Evolutionary conservation across 1,140 invertebrate species (phyloP).

Genomic region (Pseudomyrmex gracilis): DNA sequence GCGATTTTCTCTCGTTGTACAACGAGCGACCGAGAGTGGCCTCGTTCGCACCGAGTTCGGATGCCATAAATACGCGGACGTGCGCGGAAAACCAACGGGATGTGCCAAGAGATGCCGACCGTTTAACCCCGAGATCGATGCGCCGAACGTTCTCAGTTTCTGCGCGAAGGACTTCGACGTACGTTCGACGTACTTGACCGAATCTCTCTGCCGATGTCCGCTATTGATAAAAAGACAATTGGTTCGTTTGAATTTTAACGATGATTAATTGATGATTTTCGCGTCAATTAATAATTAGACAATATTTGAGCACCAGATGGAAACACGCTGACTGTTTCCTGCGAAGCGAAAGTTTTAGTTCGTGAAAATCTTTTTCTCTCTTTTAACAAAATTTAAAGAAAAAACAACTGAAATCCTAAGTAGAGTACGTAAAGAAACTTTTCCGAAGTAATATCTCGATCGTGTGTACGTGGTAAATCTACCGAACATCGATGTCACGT

Average conservation of each 20-base stretch:
- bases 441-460: conserved; percentile 7
- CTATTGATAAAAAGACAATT: too few species aligned
- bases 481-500: conserved; percentile 11
- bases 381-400: neutral
- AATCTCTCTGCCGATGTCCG: neutral
- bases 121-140: conserved; percentile 55
- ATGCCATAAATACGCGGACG: conserved; percentile 53
- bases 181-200: conserved; percentile 9
- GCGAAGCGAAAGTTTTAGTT: too few species aligned
- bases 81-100: conserved; percentile 14
- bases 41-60: conserved; percentile 46
- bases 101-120: conserved; percentile 44
- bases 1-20: conserved; percentile 60
- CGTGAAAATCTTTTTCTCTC: neutral
- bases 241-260: neutral
- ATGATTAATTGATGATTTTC: neutral
- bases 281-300: neutral
- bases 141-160: conserved; percentile 29
- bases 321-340: neutral
- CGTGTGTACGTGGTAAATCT: conserved; percentile 1
- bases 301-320: neutral
- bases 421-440: neutral
- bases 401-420: neutral
- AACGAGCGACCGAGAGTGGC: conserved; percentile 31
- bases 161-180: neutral